Conservation (phyloP, 2,888 invertebrate species). For the Watsonalla binaria region DNA sequence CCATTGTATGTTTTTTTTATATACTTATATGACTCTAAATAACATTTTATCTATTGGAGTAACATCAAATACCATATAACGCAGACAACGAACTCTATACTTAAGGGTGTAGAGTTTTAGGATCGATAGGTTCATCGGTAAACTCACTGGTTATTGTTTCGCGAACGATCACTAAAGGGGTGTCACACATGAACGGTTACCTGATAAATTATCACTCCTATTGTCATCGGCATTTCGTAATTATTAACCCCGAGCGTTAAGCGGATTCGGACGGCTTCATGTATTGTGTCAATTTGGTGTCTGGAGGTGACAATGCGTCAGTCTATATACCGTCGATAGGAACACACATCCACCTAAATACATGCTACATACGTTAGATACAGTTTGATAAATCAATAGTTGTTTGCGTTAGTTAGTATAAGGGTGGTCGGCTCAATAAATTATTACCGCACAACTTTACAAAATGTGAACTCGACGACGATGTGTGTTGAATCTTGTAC, state of each 20-base stretch:
- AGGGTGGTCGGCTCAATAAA: too few relatives aligned
- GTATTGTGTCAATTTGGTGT: background rate
- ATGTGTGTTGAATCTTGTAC: too few relatives aligned
- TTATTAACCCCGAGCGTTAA: slow-evolving; percentile 1
- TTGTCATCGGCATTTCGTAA: slow-evolving; percentile 17
- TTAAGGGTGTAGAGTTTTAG: background rate
- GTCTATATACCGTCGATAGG: background rate
- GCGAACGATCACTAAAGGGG: slow-evolving; percentile 15
- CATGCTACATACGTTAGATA: too few relatives aligned
- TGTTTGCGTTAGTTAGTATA: too few relatives aligned
- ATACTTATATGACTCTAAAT: too few relatives aligned
- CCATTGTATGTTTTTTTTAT: too few relatives aligned
- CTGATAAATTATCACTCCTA: slow-evolving; percentile 43
- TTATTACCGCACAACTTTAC: too few relatives aligned
- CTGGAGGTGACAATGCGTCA: background rate
- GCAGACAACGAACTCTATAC: background rate
- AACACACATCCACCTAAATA: background rate
- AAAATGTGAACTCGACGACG: too few relatives aligned
- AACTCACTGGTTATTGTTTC: slow-evolving; percentile 5
- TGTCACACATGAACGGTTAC: slow-evolving; percentile 32
- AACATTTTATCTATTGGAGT: too few relatives aligned
- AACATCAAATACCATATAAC: background rate
- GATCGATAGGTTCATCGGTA: background rate
- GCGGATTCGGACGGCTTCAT: background rate
- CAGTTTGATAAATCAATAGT: too few relatives aligned